Percentiles rank a stretch among this genome's conserved stretches.
Conservation (phyloP, 1,140 invertebrate species). For the Leptinotarsa texana region DNA sequence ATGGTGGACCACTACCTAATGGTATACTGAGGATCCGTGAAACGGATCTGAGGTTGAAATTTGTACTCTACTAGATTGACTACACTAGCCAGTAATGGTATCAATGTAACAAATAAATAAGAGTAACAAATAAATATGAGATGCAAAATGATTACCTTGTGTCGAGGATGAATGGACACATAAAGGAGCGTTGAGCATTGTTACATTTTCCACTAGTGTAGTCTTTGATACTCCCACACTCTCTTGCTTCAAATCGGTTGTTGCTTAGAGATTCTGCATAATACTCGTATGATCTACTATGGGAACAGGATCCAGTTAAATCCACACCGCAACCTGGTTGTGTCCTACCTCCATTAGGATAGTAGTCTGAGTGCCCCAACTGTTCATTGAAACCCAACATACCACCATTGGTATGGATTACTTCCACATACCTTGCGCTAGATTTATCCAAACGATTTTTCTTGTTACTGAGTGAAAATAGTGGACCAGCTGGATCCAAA, state of each 20-base stretch:
- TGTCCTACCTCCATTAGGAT: slow-evolving; percentile 67
- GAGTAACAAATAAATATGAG: too few relatives aligned
- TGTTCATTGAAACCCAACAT: slow-evolving; percentile 64
- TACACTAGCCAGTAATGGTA: too few relatives aligned
- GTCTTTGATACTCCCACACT: slow-evolving; percentile 62
- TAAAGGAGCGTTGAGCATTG: slow-evolving; percentile 48
- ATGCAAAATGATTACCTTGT: neutral
- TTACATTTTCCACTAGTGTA: slow-evolving; percentile 60
- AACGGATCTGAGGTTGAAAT: too few relatives aligned
- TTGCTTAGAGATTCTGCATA: slow-evolving; percentile 49
- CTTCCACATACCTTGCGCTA: slow-evolving; percentile 66
- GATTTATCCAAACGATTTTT: slow-evolving; percentile 62
- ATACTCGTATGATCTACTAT: slow-evolving; percentile 62
- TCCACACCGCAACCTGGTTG: slow-evolving; percentile 70
- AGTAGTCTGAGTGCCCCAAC: slow-evolving; percentile 72
- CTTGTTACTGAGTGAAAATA: slow-evolving; percentile 57
- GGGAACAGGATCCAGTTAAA: slow-evolving; percentile 58
- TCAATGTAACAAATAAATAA: too few relatives aligned
- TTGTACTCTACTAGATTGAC: too few relatives aligned
- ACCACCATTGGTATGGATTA: slow-evolving; percentile 67
- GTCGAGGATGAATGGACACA: slow-evolving; percentile 18
- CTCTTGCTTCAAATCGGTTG: slow-evolving; percentile 54
- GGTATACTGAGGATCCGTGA: too few relatives aligned
- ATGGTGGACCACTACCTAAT: too few relatives aligned
- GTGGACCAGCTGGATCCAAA: slow-evolving; percentile 62